Percentiles rank a stretch among this genome's conserved stretches.
These are phyloP conservation scores for Albula glossodonta DNA, from an alignment of 2,113 vertebrate genomes.

Conservation along the genomic window DNA sequence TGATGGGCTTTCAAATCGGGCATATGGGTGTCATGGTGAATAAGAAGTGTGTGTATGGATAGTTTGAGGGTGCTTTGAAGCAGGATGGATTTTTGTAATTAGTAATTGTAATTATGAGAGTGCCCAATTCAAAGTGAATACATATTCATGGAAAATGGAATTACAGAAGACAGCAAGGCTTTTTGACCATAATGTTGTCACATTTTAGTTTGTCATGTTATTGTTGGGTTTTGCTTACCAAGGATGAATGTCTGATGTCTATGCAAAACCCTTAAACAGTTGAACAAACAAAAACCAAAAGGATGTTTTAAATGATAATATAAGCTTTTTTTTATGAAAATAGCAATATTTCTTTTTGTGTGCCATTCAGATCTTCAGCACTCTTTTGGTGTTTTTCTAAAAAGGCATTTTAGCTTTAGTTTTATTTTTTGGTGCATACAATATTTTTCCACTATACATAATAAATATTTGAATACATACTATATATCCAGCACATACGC, in stretches of 20 bases:
- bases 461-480: neutral
- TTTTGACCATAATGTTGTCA: slow-evolving; percentile 19
- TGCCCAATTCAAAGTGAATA: no score
- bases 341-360: slow-evolving; percentile 5
- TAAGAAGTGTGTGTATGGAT: no score
- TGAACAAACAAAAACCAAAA: neutral
- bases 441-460: slow-evolving; percentile 19
- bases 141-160: no score
- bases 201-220: slow-evolving; percentile 23
- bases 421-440: neutral
- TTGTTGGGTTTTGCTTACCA: slow-evolving; percentile 45
- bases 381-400: neutral
- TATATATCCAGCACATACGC: slow-evolving; percentile 65
- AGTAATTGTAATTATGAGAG: no score
- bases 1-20: no score
- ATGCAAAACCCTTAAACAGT: slow-evolving; percentile 64
- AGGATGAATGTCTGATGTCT: slow-evolving; percentile 60
- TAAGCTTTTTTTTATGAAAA: slow-evolving; percentile 16
- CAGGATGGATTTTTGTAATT: no score
- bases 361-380: slow-evolving; percentile 11
- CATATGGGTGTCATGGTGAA: no score
- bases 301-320: neutral
- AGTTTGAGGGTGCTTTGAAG: no score
- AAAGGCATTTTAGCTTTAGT: neutral
- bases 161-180: no score